Base-by-base conservation (phyloP, 1,140 invertebrate genomes). In the Bombus pyrosoma region DNA sequence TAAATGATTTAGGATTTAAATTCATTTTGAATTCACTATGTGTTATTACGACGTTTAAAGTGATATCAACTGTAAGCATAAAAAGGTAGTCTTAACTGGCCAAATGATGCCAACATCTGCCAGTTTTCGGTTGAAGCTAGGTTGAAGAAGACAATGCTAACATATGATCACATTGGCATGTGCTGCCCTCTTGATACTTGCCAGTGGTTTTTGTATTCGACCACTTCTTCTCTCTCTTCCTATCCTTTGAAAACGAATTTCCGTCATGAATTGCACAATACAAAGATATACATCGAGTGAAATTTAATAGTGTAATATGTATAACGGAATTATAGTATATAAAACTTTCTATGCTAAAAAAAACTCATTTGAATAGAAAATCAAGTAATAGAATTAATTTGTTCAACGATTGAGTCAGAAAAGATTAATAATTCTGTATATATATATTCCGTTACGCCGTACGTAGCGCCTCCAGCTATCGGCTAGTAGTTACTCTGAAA, bases 1-100 rank as follows among this genome's bases (percentile, higher is more conserved):
- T 94, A 85, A 93, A 94, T 9, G 91, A 86, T 69, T 92, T 94
- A 22, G 87, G 89, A 18, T 83, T 89, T 41, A 90, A 83, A 89
- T 87, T 93, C 93, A 94, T 94, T 72, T 76, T 92, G 80, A 66
- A 79, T 68, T 39, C 22, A 80, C 80, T 92, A 74, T 87, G 57
- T 75, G 43, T 39, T 87, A 88, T 74, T 91, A 79, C 87, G 89
- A 90, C 91, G 87, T 37, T 79, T n/a, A n/a, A 76, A 64, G 32
- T 74, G 77, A 83, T 91, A 88, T 90, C 85, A 91, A 77, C 80
- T 90, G 84, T 87, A 73, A 74, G 73, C 34, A 32, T 76, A 78
- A 22, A 13, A 73, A 81, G 71, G 43, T 83, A 77, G 37, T 78
- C 74, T 81, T 57, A 53, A 71, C 66, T 62, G 79, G 59, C 85